Evolutionary conservation across 2,113 vertebrate species (phyloP).

Genomic region (Cebus imitator): DNA sequence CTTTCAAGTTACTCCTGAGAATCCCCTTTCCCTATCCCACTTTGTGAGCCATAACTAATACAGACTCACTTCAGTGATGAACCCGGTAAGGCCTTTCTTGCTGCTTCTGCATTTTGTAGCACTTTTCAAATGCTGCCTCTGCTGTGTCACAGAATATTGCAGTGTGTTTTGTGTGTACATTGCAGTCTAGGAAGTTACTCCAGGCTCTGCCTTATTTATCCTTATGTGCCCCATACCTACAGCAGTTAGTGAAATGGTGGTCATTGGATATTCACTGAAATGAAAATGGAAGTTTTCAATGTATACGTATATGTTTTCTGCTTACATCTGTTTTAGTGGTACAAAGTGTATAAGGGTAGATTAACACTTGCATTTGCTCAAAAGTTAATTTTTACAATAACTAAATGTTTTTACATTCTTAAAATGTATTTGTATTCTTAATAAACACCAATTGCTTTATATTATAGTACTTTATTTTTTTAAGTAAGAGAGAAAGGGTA

Average conservation of each 20-base stretch:
- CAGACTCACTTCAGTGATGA: background rate
- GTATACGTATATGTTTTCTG: background rate
- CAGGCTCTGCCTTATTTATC: background rate
- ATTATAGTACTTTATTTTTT: background rate
- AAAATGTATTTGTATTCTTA: background rate
- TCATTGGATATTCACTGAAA: background rate
- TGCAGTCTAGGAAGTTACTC: background rate
- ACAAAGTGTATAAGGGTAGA: background rate
- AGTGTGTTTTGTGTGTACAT: background rate
- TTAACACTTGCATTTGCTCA: background rate
- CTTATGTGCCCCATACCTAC: background rate
- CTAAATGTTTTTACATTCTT: background rate
- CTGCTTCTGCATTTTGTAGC: background rate
- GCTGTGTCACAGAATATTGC: background rate
- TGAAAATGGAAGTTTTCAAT: background rate
- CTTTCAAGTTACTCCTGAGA: background rate
- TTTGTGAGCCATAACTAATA: background rate
- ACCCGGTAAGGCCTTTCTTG: background rate
- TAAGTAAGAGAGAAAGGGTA: background rate
- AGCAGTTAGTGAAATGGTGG: background rate
- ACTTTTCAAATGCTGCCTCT: background rate
- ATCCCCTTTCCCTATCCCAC: background rate
- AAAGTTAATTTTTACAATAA: background rate
- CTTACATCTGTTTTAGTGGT: background rate
- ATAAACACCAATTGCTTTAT: background rate